These are phyloP conservation scores for Hyalella azteca DNA, from an alignment of 2,888 invertebrate genomes.

Conservation along the genomic window DNA sequence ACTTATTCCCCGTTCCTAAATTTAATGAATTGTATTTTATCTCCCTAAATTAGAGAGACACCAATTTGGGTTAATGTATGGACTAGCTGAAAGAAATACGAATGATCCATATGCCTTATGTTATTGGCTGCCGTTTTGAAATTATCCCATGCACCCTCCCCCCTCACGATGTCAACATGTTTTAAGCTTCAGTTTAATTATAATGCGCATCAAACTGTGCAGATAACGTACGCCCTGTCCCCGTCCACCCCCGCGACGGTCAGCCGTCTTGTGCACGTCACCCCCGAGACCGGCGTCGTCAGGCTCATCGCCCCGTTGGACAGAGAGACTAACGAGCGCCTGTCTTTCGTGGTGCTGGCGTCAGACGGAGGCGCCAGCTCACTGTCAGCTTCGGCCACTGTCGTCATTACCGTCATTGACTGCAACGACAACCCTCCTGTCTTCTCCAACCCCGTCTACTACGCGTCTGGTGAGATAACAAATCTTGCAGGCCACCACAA, in stretches of 20 bases:
- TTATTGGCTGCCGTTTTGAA: too few relatives aligned
- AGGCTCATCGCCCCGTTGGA: slow-evolving; percentile 68
- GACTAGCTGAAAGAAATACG: too few relatives aligned
- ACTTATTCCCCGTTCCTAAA: too few relatives aligned
- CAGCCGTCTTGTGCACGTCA: slow-evolving; percentile 73
- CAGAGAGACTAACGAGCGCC: slow-evolving; percentile 61
- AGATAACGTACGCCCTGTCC: slow-evolving; percentile 48
- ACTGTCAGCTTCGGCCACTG: slow-evolving; percentile 61
- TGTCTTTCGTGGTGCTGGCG: slow-evolving; percentile 62
- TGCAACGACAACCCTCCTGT: slow-evolving; percentile 66
- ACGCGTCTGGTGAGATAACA: slow-evolving; percentile 54
- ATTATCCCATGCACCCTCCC: too few relatives aligned
- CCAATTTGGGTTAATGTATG: too few relatives aligned
- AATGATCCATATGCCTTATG: too few relatives aligned
- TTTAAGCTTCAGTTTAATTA: too few relatives aligned
- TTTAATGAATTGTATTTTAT: too few relatives aligned
- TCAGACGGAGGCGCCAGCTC: slow-evolving; percentile 61
- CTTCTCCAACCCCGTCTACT: slow-evolving; percentile 62
- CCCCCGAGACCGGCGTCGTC: slow-evolving; percentile 80
- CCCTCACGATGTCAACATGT: too few relatives aligned
- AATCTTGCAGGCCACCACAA: too few relatives aligned
- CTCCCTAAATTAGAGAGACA: too few relatives aligned
- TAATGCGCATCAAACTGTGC: too few relatives aligned
- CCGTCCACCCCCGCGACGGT: slow-evolving; percentile 58
- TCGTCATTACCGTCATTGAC: slow-evolving; percentile 64